phyloP scores from a whole-genome alignment of 1,140 invertebrate species.

The Leptinotarsa texana region DNA sequence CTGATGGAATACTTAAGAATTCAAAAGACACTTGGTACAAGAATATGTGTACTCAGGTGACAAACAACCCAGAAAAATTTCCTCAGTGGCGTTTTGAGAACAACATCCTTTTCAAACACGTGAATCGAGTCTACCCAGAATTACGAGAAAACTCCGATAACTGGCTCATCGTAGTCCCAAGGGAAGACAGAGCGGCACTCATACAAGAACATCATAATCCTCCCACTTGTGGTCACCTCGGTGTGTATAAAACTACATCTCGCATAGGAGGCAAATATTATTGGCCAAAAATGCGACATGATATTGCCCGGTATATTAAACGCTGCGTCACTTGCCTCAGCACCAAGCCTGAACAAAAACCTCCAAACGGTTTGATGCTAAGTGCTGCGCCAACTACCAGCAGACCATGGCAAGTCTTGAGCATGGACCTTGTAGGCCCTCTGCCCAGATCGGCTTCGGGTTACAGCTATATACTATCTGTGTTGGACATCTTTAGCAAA shows the following conservation, averaged over 20 bases:
- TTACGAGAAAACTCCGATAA: not conserved
- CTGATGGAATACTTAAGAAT: not conserved
- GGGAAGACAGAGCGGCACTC: not conserved
- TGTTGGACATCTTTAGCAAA: slow-evolving; percentile 28
- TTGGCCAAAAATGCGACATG: slow-evolving; percentile 29
- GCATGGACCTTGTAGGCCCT: slow-evolving; percentile 25
- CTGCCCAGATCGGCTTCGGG: slow-evolving; percentile 19
- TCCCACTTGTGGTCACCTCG: slow-evolving; percentile 34
- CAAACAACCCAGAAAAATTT: slow-evolving; percentile 12
- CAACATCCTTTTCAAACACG: slow-evolving; percentile 7
- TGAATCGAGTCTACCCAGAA: not conserved
- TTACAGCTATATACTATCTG: slow-evolving; percentile 21
- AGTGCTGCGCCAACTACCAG: not conserved
- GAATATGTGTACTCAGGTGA: slow-evolving; percentile 17
- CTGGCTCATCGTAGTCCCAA: too few relatives aligned
- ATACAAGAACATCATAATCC: slow-evolving; percentile 22
- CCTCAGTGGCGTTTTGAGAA: slow-evolving; percentile 11
- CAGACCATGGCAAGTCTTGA: slow-evolving; percentile 28
- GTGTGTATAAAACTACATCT: slow-evolving; percentile 35
- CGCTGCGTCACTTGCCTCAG: slow-evolving; percentile 15
- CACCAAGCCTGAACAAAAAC: slow-evolving; percentile 21
- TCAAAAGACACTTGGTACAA: slow-evolving; percentile 22
- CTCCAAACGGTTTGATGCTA: slow-evolving; percentile 26
- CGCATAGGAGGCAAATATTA: slow-evolving; percentile 22
- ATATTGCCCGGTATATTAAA: slow-evolving; percentile 21